phyloP scores from a whole-genome alignment of 2,113 vertebrate species.

The Microcebus jonahi region DNA sequence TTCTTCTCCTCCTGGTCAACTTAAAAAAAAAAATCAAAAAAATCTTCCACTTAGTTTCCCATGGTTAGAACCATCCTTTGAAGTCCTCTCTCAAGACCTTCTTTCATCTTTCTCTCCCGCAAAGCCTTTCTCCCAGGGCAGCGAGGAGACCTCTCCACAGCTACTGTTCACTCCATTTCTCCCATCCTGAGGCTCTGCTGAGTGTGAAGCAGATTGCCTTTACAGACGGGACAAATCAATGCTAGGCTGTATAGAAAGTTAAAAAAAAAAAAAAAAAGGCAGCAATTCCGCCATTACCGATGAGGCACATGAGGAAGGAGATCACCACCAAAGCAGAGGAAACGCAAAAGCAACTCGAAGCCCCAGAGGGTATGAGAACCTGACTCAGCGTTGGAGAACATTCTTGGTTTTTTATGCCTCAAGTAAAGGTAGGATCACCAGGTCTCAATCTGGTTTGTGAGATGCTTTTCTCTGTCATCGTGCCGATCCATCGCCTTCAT shows the following conservation, averaged over 20 bases:
- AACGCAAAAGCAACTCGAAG: not conserved
- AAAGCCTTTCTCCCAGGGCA: slow-evolving; percentile 51
- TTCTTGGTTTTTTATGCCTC: not conserved
- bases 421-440: not conserved
- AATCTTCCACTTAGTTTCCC: slow-evolving; percentile 24
- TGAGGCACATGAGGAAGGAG: not conserved
- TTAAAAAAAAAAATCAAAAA: not conserved
- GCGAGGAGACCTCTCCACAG: slow-evolving; percentile 12
- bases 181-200: slow-evolving; percentile 53
- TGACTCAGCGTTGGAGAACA: not conserved
- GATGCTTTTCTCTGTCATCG: not conserved
- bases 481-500: not conserved
- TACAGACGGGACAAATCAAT: slow-evolving; percentile 62
- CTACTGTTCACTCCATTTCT: slow-evolving; percentile 56
- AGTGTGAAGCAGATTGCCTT: slow-evolving; percentile 26
- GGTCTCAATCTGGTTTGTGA: not conserved
- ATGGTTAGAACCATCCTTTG: slow-evolving; percentile 25
- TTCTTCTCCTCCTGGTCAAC: not conserved
- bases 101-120: slow-evolving; percentile 60
- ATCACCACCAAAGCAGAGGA: not conserved
- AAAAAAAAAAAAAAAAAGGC: not conserved
- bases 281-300: slow-evolving; percentile 4
- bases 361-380: not conserved
- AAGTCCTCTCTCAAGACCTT: slow-evolving; percentile 55
- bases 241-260: slow-evolving; percentile 16